phyloP scores from a whole-genome alignment of 2,797 vertebrate species.

The Rhinophrynus dorsalis region DNA sequence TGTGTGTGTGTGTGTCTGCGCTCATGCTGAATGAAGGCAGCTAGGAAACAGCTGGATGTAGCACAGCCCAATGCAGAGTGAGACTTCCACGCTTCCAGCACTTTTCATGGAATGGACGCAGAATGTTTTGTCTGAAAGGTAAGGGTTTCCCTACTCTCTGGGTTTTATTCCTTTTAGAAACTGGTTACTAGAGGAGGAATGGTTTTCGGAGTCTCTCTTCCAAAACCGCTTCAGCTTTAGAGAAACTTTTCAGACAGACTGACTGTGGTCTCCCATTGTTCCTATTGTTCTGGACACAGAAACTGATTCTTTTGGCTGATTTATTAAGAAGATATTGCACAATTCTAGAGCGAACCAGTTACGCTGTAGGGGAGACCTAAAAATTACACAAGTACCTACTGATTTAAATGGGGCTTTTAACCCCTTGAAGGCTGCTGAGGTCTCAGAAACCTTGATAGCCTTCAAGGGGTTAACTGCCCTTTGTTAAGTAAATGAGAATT shows the following conservation, averaged over 20 bases:
- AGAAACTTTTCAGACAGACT: conserved; percentile 24
- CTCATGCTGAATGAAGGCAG: conserved; percentile 50
- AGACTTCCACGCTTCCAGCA: not conserved
- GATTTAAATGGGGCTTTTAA: too few relatives aligned
- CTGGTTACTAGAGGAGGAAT: not conserved
- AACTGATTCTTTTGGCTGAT: not conserved
- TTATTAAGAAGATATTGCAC: too few relatives aligned
- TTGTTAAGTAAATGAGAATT: too few relatives aligned
- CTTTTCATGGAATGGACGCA: conserved; percentile 54
- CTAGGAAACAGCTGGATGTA: conserved; percentile 58
- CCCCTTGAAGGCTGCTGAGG: too few relatives aligned
- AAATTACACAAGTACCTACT: too few relatives aligned
- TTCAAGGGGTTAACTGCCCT: too few relatives aligned
- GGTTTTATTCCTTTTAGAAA: conserved; percentile 5
- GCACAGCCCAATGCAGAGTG: conserved; percentile 33
- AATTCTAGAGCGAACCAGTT: too few relatives aligned
- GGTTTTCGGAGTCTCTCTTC: conserved; percentile 1
- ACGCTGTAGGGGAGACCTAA: too few relatives aligned
- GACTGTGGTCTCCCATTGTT: conserved; percentile 23
- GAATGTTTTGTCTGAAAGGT: conserved; percentile 94
- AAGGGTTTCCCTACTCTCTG: conserved; percentile 54
- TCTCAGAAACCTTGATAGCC: too few relatives aligned
- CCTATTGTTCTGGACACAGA: conserved; percentile 17
- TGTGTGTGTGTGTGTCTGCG: conserved; percentile 12
- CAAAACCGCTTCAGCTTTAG: not conserved